A percentile compares a stretch with the other conserved stretches of the same genome.
These are phyloP conservation scores for Callospermophilus lateralis DNA, from an alignment of 2,113 vertebrate species.

Conservation along the genomic window DNA sequence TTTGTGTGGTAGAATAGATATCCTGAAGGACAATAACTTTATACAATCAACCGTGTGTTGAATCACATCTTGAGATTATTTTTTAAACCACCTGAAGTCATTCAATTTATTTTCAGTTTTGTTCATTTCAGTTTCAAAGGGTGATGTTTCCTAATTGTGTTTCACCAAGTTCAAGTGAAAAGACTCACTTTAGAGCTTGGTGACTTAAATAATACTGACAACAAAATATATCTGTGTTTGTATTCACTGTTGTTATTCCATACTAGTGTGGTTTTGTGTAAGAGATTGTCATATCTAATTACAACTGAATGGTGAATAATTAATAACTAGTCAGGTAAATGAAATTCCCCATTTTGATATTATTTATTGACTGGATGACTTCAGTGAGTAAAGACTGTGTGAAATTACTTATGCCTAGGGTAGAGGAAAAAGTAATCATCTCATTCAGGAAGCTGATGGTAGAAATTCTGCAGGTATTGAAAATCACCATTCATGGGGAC, in stretches of 20 bases:
- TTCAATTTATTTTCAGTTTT: not conserved
- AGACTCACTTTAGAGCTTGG: not conserved
- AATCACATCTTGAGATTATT: not conserved
- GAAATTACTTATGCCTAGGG: not conserved
- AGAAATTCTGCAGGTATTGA: not conserved
- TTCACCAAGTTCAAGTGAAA: not conserved
- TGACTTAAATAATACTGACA: not conserved
- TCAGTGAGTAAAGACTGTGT: no score
- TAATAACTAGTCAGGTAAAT: not conserved
- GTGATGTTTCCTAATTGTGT: not conserved
- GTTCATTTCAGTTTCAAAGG: not conserved
- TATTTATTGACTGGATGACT: not conserved
- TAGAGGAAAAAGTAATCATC: not conserved
- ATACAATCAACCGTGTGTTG: not conserved
- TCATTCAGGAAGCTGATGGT: not conserved
- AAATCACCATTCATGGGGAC: rapidly evolving
- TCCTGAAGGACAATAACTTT: not conserved
- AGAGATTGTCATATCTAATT: not conserved
- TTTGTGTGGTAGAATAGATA: not conserved
- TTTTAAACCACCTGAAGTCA: not conserved
- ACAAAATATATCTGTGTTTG: not conserved
- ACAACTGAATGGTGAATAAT: not conserved
- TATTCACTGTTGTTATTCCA: not conserved
- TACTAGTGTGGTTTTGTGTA: not conserved
- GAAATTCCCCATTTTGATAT: not conserved